A percentile compares a stretch with the other conserved stretches of the same genome.
Conservation (phyloP, 1,140 invertebrate species). For the Neuroterus valhalla region DNA sequence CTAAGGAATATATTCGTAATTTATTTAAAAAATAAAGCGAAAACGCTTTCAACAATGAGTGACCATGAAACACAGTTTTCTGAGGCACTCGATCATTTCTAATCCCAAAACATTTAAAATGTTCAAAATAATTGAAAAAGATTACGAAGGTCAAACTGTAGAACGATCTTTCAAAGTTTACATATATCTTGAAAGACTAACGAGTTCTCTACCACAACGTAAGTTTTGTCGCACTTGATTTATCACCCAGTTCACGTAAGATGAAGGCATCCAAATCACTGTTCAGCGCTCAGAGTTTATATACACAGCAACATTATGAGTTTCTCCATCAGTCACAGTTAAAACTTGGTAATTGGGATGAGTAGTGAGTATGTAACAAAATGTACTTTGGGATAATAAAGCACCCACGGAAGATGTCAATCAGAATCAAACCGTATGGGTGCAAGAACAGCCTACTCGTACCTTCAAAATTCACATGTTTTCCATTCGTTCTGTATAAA, state of each 20-base stretch:
- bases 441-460: no score
- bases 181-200: slow-evolving; percentile 15
- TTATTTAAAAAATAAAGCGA: no score
- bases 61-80: no score
- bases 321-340: slow-evolving; percentile 14
- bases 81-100: no score
- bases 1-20: no score
- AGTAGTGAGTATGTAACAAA: not conserved
- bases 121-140: no score
- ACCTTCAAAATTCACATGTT: no score
- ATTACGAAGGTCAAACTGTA: no score
- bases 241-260: not conserved
- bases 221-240: slow-evolving; percentile 18
- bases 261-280: slow-evolving; percentile 23
- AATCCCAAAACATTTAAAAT: no score
- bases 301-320: not conserved
- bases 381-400: not conserved
- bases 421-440: no score
- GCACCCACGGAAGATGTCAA: not conserved
- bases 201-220: not conserved
- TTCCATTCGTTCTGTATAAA: no score
- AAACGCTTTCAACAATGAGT: no score
- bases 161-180: not conserved
- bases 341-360: slow-evolving; percentile 16
- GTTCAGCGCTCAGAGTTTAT: slow-evolving; percentile 8